A percentile compares a stretch with the other conserved stretches of the same genome.
These are phyloP conservation scores for Neosalanx taihuensis DNA, from an alignment of 2,797 vertebrate genomes.

Conservation along the genomic window DNA sequence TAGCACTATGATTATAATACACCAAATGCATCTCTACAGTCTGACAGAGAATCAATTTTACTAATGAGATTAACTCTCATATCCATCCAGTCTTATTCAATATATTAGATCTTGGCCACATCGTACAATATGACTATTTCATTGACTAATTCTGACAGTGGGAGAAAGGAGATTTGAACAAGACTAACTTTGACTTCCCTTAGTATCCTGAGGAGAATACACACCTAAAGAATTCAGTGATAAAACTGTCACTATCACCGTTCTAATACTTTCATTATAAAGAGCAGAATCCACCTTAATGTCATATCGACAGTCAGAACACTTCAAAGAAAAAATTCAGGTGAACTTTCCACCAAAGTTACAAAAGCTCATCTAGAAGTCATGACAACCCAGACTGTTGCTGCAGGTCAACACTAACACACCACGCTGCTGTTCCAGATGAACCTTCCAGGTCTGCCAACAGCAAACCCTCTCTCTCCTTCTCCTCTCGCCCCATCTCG, in stretches of 20 bases:
- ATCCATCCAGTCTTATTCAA: slow-evolving; percentile 63
- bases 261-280: neutral
- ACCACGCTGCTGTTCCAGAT: slow-evolving; percentile 12
- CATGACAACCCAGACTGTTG: neutral
- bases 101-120: slow-evolving; percentile 55
- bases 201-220: slow-evolving; percentile 46
- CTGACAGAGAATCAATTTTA: slow-evolving; percentile 66
- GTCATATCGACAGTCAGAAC: no score
- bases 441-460: slow-evolving; percentile 18
- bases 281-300: no score
- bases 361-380: neutral
- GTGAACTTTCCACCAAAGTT: no score
- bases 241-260: slow-evolving; percentile 48
- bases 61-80: slow-evolving; percentile 63
- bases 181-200: slow-evolving; percentile 65
- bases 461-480: neutral
- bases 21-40: slow-evolving; percentile 56
- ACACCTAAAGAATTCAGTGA: slow-evolving; percentile 38
- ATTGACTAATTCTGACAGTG: no score
- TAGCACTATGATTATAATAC: slow-evolving; percentile 3
- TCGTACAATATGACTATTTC: slow-evolving; percentile 27
- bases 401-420: neutral
- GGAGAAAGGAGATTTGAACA: slow-evolving; percentile 53
- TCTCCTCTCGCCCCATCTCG: slow-evolving; percentile 25
- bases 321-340: no score